A percentile compares a stretch with the other conserved stretches of the same genome.
phyloP scores from a whole-genome alignment of 2,113 vertebrate genomes.

The Cynopterus brachyotis region DNA sequence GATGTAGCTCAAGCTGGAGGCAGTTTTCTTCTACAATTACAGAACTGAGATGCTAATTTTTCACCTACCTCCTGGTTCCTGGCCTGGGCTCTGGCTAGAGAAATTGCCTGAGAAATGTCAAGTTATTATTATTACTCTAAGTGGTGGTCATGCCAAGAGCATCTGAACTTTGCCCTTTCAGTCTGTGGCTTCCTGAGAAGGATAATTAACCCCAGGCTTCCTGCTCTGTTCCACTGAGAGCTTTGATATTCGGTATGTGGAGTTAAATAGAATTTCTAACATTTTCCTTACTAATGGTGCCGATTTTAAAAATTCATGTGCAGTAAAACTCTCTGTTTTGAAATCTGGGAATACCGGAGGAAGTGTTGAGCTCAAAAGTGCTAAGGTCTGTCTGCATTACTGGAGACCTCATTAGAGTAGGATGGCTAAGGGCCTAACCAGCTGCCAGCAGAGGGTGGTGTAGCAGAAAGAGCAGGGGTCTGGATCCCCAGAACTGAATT shows the following conservation, averaged over 20 bases:
- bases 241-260: slow-evolving; percentile 31
- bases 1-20: background rate
- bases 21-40: background rate
- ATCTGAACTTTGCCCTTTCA: slow-evolving; percentile 30
- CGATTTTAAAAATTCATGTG: slow-evolving; percentile 29
- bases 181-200: background rate
- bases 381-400: background rate
- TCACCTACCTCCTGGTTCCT: background rate
- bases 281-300: slow-evolving; percentile 42
- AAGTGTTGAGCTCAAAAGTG: background rate
- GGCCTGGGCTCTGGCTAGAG: background rate
- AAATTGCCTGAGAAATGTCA: slow-evolving; percentile 60
- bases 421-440: background rate
- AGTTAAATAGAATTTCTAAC: slow-evolving; percentile 56
- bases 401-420: background rate
- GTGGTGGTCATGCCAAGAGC: slow-evolving; percentile 15
- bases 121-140: slow-evolving; percentile 64
- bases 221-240: background rate
- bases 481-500: background rate
- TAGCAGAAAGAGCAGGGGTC: background rate
- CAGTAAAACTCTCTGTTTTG: slow-evolving; percentile 12
- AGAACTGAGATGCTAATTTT: background rate
- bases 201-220: slow-evolving; percentile 55
- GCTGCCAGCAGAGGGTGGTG: background rate
- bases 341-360: background rate